Evolutionary conservation across 2,113 vertebrate genomes (phyloP).

Genomic region (Nyctereutes procyonoides): DNA sequence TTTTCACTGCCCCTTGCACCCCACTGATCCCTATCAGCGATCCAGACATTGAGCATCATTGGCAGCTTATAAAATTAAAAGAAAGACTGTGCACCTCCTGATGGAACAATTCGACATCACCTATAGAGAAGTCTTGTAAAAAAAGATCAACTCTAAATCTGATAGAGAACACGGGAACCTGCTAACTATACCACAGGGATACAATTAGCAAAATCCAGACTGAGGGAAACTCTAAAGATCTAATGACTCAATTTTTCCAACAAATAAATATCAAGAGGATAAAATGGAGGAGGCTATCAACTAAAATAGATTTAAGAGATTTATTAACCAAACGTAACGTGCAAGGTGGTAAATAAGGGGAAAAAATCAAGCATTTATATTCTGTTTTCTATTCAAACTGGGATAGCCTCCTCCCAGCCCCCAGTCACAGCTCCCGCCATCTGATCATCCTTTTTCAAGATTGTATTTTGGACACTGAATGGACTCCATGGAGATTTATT

Average conservation of each 20-base stretch:
- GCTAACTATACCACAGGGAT: neutral
- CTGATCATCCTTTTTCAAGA: neutral
- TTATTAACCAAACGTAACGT: neutral
- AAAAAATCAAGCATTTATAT: neutral
- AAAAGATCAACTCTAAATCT: neutral
- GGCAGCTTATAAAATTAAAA: neutral
- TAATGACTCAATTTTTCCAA: neutral
- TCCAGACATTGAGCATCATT: neutral
- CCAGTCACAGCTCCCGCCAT: neutral
- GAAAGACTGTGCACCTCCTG: neutral
- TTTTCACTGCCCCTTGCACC: neutral
- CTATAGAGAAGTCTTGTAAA: neutral
- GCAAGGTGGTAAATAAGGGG: neutral
- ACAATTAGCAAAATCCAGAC: conserved; percentile 38
- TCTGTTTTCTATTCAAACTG: neutral
- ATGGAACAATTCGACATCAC: neutral
- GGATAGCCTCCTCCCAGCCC: neutral
- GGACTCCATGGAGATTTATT: neutral
- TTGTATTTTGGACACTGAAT: neutral
- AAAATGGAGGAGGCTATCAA: neutral
- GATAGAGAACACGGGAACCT: neutral
- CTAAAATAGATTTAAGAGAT: conserved; percentile 6
- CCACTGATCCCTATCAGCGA: neutral
- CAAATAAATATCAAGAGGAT: conserved; percentile 1
- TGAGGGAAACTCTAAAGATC: conserved; percentile 26